Evolutionary conservation across 64 coral and sea anemone species (phyloP), one percentile per base, ranked within the genome.

Genomic region (Stichodactyla mertensii): DNA sequence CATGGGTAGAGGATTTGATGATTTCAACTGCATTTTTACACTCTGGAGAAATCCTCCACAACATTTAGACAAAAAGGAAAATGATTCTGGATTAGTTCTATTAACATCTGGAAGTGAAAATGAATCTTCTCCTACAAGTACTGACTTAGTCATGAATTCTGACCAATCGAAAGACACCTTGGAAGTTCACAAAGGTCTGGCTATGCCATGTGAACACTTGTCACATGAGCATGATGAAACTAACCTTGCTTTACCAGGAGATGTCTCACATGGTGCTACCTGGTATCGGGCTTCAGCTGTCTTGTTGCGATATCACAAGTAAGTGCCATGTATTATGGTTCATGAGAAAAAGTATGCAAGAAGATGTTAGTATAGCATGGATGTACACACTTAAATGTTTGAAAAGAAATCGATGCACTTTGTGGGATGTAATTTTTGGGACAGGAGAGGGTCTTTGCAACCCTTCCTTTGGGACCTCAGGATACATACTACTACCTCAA

Each of bases 271-370:
- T 88, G 94, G 96, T 52, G 96, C 96, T 16, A 90, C 89, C 7
- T 99, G 96, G 96, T 92, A 94, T 80, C 94, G 96, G n/a, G 89
- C 96, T 0, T 99, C 96, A 13, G 96, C 96, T 79, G 82, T 99
- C 56, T 56, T 99, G 51, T 80, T 99, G 16, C 83, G 56, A 87
- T 95, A 95, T 87, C 96, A 99, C 77, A 95, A 94, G 96, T 99
- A 90, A 62, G 78, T 71, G 19, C 13, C 0, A 57, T 57, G 55
- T 57, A 13, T 57, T 57, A 13, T 57, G 7, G 13, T 13, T 31
- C 28, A 31, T 31, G 28, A 31, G 28, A 31, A 31, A 31, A 31
- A 31, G 28, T 31, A 31, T 31, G 28, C 28, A 31, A 31, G 28
- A 31, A 31, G 28, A 31, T 31, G 28, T 31, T 31, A 31, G 28